Base-by-base conservation (phyloP, 2,888 invertebrate species). In the Idaea biselata region DNA sequence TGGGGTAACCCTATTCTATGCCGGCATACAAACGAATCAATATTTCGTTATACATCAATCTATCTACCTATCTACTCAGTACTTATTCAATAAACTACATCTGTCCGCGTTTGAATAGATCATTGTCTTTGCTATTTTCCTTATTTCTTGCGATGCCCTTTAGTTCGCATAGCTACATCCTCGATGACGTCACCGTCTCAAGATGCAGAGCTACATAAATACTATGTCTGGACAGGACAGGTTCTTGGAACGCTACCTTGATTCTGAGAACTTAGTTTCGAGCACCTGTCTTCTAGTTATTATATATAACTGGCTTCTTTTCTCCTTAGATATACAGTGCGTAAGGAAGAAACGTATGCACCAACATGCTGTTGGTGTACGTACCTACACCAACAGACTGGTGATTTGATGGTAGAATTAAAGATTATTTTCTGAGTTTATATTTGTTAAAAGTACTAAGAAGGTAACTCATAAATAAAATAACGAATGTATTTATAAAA, bases 181-280 rank as follows among this genome's bases (percentile, higher is more conserved):
- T 73, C 72, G 67, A 74, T 86, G 85, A 87, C 84, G 84, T 87
- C 86, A 87, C 67, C 69, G 62, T 74, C 78, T 71, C 67, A 70
- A 77, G 76, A 76, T 77, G 78, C 76, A 77, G 77, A 73, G 65
- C 71, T 64, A 33, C 44, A 44, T 67, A 69, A 69, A 73, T 66
- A 65, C 66, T 68, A 14, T 64, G 73, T 72, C 72, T 72, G 76
- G 66, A 73, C 68, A 73, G 74, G 80, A 82, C 84, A 71, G 81
- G 84, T 87, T 88, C 82, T 81, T 68, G 70, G 82, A 86, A 87
- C 78, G 83, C 76, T 80, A 79, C 82, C 80, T 82, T 79, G 80
- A 74, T 86, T 87, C 83, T 79, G 79, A 81, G 83, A 83, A 86
- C 65, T 75, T 72, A 70, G 82, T 79, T 80, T 83, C 78, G 77